phyloP scores from a whole-genome alignment of 2,113 vertebrate genomes.

The Ceuthmochares aereus region DNA sequence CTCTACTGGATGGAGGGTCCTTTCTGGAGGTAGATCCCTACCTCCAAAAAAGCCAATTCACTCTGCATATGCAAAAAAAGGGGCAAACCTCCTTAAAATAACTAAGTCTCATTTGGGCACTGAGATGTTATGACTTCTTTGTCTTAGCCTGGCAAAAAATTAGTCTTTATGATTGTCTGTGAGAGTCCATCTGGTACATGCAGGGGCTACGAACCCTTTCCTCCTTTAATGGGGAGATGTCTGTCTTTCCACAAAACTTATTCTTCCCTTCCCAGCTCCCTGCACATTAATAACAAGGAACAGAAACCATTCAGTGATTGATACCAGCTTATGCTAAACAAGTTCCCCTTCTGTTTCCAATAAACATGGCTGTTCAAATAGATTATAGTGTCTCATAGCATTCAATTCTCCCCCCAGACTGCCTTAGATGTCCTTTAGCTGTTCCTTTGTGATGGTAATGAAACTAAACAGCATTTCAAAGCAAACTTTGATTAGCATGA shows the following conservation, averaged over 20 bases:
- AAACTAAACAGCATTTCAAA: conserved; percentile 61
- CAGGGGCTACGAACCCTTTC: background rate
- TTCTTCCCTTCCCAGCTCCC: conserved; percentile 15
- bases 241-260: background rate
- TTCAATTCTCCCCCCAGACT: background rate
- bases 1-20: background rate
- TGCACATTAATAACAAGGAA: conserved; percentile 8
- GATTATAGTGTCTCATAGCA: conserved; percentile 52
- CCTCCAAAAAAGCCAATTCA: background rate
- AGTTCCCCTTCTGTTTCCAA: conserved; percentile 46
- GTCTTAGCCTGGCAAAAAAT: background rate
- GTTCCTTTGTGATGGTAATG: conserved; percentile 64
- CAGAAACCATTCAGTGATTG: conserved; percentile 27
- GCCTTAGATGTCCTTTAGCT: conserved; percentile 53
- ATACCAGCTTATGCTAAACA: conserved; percentile 52
- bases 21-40: background rate
- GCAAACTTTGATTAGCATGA: conserved; percentile 60
- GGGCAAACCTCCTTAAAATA: conserved; percentile 3
- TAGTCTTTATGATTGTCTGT: background rate
- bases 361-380: conserved; percentile 58
- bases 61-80: background rate
- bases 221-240: background rate
- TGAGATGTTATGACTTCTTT: background rate
- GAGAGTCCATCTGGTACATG: conserved; percentile 5
- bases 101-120: background rate